phyloP scores from a whole-genome alignment of 2,888 invertebrate genomes.

The Conops quadrifasciatus region DNA sequence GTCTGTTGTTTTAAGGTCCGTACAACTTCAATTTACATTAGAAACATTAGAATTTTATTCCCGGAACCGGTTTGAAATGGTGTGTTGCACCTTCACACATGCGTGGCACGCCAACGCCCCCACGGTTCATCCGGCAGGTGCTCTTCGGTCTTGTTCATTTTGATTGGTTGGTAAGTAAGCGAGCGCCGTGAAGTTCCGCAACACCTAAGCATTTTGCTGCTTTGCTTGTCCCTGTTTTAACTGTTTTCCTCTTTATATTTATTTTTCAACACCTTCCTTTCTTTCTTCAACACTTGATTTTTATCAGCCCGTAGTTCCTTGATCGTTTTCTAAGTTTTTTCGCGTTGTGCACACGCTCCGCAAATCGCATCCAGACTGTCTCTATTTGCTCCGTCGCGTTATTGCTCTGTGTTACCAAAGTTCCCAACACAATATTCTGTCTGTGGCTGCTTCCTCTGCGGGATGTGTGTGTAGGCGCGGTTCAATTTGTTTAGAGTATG shows the following conservation, averaged over 20 bases:
- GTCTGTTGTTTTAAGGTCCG: background rate
- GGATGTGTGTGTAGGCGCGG: conserved; percentile 40
- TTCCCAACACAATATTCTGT: conserved; percentile 35
- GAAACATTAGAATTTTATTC: background rate
- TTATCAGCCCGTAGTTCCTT: conserved; percentile 24
- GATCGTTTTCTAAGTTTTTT: conserved; percentile 39
- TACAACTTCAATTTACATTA: background rate
- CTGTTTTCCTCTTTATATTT: conserved; percentile 30
- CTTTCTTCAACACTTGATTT: conserved; percentile 33
- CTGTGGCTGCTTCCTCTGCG: conserved; percentile 44
- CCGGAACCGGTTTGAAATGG: background rate
- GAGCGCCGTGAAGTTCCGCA: conserved; percentile 11
- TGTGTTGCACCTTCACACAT: background rate
- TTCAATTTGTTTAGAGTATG: conserved; percentile 40
- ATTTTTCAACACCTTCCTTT: conserved; percentile 30
- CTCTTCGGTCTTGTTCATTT: background rate
- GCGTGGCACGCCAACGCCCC: background rate
- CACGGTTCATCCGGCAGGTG: conserved; percentile 7
- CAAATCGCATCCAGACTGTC: conserved; percentile 39
- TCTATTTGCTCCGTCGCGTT: conserved; percentile 34
- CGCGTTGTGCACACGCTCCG: conserved; percentile 42
- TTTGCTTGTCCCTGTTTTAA: background rate
- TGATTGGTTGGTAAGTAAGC: conserved; percentile 6
- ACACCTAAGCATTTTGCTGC: conserved; percentile 11
- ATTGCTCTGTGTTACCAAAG: conserved; percentile 21